These are phyloP conservation scores for Fulica atra DNA, from an alignment of 2,113 vertebrate species.

Conservation along the genomic window DNA sequence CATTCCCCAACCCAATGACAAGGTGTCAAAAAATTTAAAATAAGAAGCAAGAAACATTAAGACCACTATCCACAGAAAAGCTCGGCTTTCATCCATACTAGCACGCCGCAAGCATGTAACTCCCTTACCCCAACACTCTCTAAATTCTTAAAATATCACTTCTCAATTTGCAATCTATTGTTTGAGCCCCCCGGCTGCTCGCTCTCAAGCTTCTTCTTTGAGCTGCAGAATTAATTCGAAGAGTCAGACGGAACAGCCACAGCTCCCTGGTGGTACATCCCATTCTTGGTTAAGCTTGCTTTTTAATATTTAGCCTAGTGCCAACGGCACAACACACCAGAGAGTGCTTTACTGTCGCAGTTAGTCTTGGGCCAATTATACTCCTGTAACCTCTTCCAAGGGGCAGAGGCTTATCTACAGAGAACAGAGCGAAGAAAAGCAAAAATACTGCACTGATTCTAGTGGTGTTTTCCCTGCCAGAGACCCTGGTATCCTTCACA, in stretches of 20 bases:
- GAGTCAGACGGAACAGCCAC: neutral
- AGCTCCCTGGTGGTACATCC: neutral
- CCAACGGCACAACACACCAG: neutral
- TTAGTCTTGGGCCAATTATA: neutral
- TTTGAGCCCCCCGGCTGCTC: neutral
- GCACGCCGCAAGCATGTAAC: neutral
- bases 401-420: neutral
- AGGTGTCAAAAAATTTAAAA: neutral
- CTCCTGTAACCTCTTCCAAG: neutral
- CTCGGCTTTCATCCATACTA: neutral
- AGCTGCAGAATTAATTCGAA: neutral
- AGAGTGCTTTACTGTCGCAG: neutral
- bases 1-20: neutral
- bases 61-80: neutral
- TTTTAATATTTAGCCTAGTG: neutral
- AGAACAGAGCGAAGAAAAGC: neutral
- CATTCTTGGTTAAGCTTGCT: neutral
- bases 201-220: neutral
- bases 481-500: fast-evolving
- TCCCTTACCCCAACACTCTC: neutral
- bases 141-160: neutral
- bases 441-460: neutral
- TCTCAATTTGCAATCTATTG: neutral
- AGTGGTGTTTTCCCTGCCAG: neutral
- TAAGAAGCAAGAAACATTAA: neutral